Conservation (phyloP, 2,113 vertebrate genomes). For the Oceanodroma tethys region DNA sequence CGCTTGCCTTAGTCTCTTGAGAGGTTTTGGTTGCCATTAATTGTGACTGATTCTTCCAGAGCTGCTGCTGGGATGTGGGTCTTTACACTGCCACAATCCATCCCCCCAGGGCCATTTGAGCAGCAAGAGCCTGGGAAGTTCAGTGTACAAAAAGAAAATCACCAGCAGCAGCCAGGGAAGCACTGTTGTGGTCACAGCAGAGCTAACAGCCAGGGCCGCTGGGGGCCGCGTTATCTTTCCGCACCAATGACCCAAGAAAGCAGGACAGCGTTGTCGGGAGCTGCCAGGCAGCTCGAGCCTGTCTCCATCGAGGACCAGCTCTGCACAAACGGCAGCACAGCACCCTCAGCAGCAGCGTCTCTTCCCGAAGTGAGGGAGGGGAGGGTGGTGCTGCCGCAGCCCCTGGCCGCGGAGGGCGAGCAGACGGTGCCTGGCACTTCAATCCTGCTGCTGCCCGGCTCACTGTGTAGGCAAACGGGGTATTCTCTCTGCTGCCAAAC, state of each 20-base stretch:
- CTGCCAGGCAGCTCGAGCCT: not conserved
- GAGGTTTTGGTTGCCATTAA: not conserved
- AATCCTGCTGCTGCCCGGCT: not conserved
- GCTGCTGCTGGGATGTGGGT: not conserved
- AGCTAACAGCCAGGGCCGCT: not conserved
- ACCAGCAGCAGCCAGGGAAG: not conserved
- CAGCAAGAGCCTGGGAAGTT: not conserved
- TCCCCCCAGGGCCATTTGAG: not conserved
- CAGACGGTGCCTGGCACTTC: not conserved
- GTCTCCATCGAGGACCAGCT: not conserved
- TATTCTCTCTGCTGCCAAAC: not conserved
- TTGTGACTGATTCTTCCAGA: not conserved
- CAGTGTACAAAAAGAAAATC: too few relatives aligned
- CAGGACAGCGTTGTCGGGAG: not conserved
- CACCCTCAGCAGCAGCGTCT: not conserved
- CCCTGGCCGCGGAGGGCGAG: not conserved
- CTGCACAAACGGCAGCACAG: not conserved
- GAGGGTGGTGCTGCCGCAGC: not conserved
- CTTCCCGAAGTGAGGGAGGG: not conserved
- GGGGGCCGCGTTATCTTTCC: not conserved
- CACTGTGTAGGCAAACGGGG: too few relatives aligned
- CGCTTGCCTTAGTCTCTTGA: not conserved
- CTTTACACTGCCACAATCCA: not conserved
- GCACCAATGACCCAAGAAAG: not conserved
- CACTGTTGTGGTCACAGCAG: not conserved